These are phyloP conservation scores for Phasianus colchicus DNA, from an alignment of 2,113 vertebrate genomes.

Conservation along the genomic window DNA sequence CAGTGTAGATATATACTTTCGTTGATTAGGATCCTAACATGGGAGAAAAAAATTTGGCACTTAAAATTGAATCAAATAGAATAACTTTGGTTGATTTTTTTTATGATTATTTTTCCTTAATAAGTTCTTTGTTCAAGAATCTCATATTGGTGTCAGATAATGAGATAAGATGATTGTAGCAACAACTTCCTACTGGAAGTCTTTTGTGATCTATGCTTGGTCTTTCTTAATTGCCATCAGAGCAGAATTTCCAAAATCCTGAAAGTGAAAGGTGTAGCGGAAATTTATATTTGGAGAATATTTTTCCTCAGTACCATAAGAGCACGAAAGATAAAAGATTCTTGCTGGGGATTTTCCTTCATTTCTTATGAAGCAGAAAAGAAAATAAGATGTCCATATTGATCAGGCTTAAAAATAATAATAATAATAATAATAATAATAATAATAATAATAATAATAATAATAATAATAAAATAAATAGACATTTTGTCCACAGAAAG, in stretches of 20 bases:
- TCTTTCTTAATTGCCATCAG: neutral
- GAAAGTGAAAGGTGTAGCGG: neutral
- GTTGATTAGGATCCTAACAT: neutral
- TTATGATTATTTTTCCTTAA: neutral
- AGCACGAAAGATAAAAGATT: neutral
- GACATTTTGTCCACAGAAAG: neutral
- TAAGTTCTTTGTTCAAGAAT: neutral
- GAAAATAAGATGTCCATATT: neutral
- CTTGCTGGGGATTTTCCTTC: neutral
- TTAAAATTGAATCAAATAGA: neutral
- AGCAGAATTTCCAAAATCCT: neutral
- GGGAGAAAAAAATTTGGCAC: neutral
- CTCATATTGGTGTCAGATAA: neutral
- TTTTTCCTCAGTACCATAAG: neutral
- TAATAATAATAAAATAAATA: neutral
- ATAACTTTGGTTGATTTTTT: neutral
- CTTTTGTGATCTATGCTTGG: neutral
- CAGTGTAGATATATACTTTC: neutral
- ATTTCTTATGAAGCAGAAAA: neutral
- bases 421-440: too few species aligned
- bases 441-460: too few species aligned
- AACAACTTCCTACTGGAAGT: neutral
- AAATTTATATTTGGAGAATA: neutral
- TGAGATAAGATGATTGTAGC: neutral
- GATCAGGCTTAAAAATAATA: neutral